Conservation (phyloP, 2,797 vertebrate species). For the Nothura maculosa region DNA sequence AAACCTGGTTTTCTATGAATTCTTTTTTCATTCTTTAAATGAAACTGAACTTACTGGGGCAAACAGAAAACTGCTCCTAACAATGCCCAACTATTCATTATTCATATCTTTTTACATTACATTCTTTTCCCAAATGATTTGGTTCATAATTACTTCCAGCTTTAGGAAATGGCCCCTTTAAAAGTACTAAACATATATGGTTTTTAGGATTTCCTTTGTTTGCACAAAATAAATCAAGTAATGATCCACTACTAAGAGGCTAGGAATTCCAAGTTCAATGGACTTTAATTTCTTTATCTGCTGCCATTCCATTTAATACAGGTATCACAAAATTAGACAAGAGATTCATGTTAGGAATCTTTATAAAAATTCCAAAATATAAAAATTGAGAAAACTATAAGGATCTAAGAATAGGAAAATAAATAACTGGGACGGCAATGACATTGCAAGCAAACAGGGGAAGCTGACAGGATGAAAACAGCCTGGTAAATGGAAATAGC, state of each 20-base stretch:
- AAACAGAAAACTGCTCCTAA: conserved; percentile 21
- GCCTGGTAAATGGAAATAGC: background rate
- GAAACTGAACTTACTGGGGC: background rate
- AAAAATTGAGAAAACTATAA: background rate
- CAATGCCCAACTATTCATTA: conserved; percentile 59
- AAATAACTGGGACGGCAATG: background rate
- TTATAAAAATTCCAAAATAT: background rate
- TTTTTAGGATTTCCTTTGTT: background rate
- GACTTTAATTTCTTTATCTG: background rate
- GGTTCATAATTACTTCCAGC: conserved; percentile 67
- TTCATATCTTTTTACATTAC: conserved; percentile 58
- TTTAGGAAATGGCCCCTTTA: conserved; percentile 48
- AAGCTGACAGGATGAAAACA: conserved; percentile 1
- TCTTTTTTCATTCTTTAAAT: background rate
- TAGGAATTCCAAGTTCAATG: background rate
- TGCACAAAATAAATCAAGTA: conserved; percentile 33
- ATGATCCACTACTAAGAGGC: background rate
- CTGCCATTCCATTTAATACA: background rate
- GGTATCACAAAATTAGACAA: background rate
- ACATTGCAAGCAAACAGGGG: background rate
- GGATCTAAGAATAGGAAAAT: background rate
- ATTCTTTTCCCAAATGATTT: conserved; percentile 44
- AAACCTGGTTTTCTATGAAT: background rate
- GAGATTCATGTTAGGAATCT: background rate
- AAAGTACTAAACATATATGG: background rate